Percentiles rank a stretch among this genome's conserved stretches.
phyloP scores from a whole-genome alignment of 2,113 vertebrate species.

The Atrichornis clamosus region DNA sequence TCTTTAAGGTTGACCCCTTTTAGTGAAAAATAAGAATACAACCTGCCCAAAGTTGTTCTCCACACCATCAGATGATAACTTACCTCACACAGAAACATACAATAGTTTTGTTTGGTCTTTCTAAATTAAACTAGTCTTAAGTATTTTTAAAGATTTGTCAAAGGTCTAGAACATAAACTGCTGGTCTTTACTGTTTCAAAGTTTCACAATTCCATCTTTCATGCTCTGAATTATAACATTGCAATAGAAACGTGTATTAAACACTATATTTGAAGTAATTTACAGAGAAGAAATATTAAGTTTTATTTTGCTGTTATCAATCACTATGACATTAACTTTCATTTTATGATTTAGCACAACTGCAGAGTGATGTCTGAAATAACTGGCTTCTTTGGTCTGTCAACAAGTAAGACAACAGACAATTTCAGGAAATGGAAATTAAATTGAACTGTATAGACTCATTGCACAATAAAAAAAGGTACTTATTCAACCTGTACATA shows the following conservation, averaged over 20 bases:
- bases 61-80: not conserved
- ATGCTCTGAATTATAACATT: not conserved
- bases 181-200: not conserved
- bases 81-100: not conserved
- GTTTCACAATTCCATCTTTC: not conserved
- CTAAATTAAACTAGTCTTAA: not conserved
- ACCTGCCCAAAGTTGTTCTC: not conserved
- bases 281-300: not conserved
- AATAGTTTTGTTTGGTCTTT: not conserved
- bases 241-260: not conserved
- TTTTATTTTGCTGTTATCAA: not conserved
- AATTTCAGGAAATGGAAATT: not conserved
- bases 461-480: not conserved
- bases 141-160: not conserved
- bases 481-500: not conserved
- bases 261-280: not conserved
- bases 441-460: not conserved
- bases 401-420: not conserved
- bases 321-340: not conserved
- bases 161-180: not conserved
- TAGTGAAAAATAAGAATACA: not conserved
- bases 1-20: not conserved
- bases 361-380: not conserved
- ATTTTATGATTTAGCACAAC: not conserved
- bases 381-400: not conserved